These are phyloP conservation scores for Limnephilus auricula DNA, from an alignment of 2,888 invertebrate genomes.

Conservation along the genomic window DNA sequence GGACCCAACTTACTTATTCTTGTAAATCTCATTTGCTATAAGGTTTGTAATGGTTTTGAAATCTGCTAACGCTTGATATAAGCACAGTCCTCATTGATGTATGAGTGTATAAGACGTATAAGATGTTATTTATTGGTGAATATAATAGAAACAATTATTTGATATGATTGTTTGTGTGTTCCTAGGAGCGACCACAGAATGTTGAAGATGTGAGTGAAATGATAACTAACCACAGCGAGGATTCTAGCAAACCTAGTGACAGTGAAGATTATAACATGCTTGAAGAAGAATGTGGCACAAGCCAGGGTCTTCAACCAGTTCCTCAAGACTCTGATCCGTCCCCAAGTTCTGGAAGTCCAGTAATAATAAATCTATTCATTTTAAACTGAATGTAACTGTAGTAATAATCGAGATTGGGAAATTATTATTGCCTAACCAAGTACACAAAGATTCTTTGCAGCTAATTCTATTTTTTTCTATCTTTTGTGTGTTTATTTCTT, in stretches of 20 bases:
- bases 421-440: neutral
- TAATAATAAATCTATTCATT: constrained; percentile 23
- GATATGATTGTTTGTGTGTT: constrained; percentile 24
- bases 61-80: neutral
- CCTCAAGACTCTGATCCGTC: neutral
- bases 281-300: constrained; percentile 43
- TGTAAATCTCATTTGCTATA: too few species aligned
- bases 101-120: neutral
- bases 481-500: neutral
- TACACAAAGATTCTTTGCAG: neutral
- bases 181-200: neutral
- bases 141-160: constrained; percentile 21
- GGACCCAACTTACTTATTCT: too few species aligned
- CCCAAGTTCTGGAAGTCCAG: constrained; percentile 37
- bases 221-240: constrained; percentile 34
- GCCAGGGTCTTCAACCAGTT: constrained; percentile 22
- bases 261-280: constrained; percentile 12
- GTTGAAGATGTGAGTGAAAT: constrained; percentile 27
- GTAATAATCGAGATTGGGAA: neutral
- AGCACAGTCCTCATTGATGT: neutral
- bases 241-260: neutral
- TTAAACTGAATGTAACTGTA: neutral
- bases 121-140: neutral
- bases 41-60: too few species aligned
- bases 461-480: neutral